Conservation (phyloP, 2,888 invertebrate genomes). For the Dexiosoma caninum region DNA sequence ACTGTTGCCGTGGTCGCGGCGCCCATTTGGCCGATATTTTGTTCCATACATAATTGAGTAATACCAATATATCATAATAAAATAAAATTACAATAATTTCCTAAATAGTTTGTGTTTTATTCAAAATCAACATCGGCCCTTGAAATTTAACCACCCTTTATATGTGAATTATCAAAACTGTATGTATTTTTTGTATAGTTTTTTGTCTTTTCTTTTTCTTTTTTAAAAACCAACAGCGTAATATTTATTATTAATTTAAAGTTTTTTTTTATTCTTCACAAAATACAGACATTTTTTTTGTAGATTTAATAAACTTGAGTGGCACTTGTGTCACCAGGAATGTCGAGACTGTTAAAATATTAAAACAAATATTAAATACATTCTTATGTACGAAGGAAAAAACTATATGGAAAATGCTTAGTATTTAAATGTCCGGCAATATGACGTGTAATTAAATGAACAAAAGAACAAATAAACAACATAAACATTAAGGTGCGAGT, state of each 20-base stretch:
- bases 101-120: too few relatives aligned
- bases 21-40: too few relatives aligned
- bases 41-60: too few relatives aligned
- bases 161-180: neutral
- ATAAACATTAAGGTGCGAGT: neutral
- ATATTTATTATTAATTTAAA: neutral
- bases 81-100: too few relatives aligned
- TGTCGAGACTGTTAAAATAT: constrained; percentile 25
- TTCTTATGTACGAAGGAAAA: neutral
- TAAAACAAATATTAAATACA: neutral
- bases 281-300: neutral
- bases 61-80: too few relatives aligned
- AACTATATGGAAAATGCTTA: neutral
- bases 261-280: neutral
- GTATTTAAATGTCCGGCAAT: constrained; percentile 49
- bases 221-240: too few relatives aligned
- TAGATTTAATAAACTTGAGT: constrained; percentile 8
- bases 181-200: neutral
- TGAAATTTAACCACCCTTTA: too few relatives aligned
- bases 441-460: constrained; percentile 38
- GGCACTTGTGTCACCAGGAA: constrained; percentile 20
- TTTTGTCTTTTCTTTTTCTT: neutral
- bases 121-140: too few relatives aligned
- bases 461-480: neutral
- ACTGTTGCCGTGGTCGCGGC: too few relatives aligned